phyloP scores from a whole-genome alignment of 1,140 invertebrate species.

The Cydia amplana region DNA sequence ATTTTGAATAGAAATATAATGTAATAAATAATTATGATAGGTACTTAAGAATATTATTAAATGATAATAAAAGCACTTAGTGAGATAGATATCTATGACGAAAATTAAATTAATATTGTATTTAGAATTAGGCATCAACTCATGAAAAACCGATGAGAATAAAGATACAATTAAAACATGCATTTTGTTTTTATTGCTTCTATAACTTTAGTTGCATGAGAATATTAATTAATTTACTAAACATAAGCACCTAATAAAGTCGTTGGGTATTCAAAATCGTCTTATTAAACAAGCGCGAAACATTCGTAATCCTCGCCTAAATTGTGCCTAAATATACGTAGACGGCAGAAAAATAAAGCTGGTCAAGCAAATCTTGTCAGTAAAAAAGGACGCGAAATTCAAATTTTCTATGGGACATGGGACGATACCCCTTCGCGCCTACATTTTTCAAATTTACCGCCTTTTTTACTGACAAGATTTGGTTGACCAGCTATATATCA shows the following conservation, averaged over 20 bases:
- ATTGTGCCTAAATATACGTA: too few species aligned
- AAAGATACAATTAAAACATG: constrained; percentile 18
- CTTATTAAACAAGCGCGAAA: too few species aligned
- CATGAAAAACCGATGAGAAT: constrained; percentile 25
- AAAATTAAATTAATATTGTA: constrained; percentile 34
- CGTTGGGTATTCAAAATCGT: too few species aligned
- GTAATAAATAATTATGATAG: constrained; percentile 34
- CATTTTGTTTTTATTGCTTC: not conserved
- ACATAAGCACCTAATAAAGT: not conserved
- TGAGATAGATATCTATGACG: constrained; percentile 39
- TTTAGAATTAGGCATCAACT: constrained; percentile 37
- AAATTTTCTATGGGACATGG: too few species aligned
- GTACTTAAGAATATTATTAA: constrained; percentile 30
- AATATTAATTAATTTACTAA: not conserved
- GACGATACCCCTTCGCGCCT: too few species aligned
- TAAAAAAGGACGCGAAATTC: too few species aligned
- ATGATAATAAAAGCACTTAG: constrained; percentile 39
- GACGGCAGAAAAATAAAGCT: too few species aligned
- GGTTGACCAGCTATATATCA: too few species aligned
- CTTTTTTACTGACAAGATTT: too few species aligned
- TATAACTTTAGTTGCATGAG: not conserved
- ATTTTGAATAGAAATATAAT: constrained; percentile 13
- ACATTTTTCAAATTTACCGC: too few species aligned
- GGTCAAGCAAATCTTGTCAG: too few species aligned
- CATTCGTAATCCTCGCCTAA: too few species aligned